Base-by-base conservation (phyloP, 2,113 vertebrate species). In the Mesocricetus auratus region DNA sequence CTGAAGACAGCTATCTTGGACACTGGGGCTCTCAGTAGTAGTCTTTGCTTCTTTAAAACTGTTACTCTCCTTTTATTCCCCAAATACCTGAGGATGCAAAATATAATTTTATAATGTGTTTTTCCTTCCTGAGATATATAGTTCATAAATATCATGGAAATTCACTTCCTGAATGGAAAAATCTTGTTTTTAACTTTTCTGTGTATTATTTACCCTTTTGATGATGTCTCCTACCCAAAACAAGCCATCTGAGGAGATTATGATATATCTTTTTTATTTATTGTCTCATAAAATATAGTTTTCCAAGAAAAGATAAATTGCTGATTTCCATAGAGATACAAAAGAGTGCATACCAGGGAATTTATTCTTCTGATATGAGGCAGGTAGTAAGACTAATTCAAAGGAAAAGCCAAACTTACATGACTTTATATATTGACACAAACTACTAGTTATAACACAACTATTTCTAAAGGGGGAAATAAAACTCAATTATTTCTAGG, bases 271-370 rank as follows among this genome's bases (percentile, higher is more conserved):
- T 91, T 81, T 90, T 85, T 94, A 60, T 10, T 36, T 74, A 90
- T 10, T 77, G 22, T 73, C 31, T 78, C 36, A 86, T 87, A 95
- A 86, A 95, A 95, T 56, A 77, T 31, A 45, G 24, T 91, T 93
- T 91, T 86, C 26, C 77, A 47, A 33, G 60, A 69, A 95, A 86
- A 89, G 3, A 21, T 73, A 36, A 92, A 90, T n/a, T 56, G 29
- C 29, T 39, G 8, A 81, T 47, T 93, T 81, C 64, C 33, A 86
- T 47, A 91, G 12, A 86, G 45, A 64, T 79, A 42, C 33, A 90
- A 68, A 93, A 91, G 12, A 91, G 83, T 33, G 8, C 33, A 56
- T 31, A 16, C 29, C 91, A 53, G 69, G 13, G n/a, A 58, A 42
- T 42, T 62, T 71, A 16, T 13, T 53, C 68, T 24, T 83, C 64